Conservation (phyloP, 2,888 invertebrate genomes). For the Tenthredo distinguenda region DNA sequence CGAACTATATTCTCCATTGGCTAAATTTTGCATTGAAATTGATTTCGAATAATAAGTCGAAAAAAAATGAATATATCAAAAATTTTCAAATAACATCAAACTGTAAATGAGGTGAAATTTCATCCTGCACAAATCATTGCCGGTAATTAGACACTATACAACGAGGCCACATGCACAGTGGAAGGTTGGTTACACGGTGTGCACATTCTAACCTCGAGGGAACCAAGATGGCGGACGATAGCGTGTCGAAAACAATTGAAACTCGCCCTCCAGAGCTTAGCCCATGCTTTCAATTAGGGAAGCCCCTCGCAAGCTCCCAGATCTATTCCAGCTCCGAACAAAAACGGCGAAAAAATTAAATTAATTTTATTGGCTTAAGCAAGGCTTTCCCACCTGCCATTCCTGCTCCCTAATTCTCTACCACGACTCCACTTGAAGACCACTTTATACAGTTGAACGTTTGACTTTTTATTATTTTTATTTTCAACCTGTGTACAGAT, state of each 20-base stretch:
- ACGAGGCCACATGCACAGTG: background rate
- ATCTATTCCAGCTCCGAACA: constrained; percentile 45
- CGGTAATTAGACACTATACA: constrained; percentile 19
- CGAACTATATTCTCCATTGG: background rate
- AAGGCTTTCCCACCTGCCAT: constrained; percentile 51
- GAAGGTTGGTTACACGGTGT: constrained; percentile 5
- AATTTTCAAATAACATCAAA: background rate
- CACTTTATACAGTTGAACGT: constrained; percentile 5
- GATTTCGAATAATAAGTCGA: background rate
- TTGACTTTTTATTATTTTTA: background rate
- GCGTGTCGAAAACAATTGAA: constrained; percentile 55
- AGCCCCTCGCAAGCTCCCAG: constrained; percentile 50
- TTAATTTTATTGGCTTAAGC: constrained; percentile 69
- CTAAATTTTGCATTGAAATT: background rate
- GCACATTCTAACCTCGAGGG: constrained; percentile 22
- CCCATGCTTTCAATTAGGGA: constrained; percentile 54
- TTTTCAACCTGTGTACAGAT: background rate
- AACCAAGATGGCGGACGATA: constrained; percentile 52
- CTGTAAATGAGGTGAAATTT: background rate
- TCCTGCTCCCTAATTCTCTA: constrained; percentile 18
- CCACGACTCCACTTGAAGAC: constrained; percentile 1
- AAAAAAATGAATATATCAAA: background rate
- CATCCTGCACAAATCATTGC: background rate
- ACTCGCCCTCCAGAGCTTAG: constrained; percentile 51
- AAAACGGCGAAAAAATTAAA: constrained; percentile 65